A percentile compares a stretch with the other conserved stretches of the same genome.
phyloP scores from a whole-genome alignment of 2,888 invertebrate genomes.

The Machimus atricapillus region DNA sequence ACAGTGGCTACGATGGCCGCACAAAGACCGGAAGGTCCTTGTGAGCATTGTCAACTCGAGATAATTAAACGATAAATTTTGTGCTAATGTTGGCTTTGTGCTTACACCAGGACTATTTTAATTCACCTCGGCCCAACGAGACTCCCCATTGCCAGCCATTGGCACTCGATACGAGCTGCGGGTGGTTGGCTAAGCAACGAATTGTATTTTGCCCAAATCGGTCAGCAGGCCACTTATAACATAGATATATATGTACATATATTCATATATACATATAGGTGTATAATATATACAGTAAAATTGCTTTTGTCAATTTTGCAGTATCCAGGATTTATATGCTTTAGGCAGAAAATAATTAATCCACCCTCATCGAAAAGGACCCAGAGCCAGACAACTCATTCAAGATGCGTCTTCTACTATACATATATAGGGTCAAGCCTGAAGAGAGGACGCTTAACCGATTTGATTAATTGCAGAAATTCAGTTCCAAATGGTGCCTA shows the following conservation, averaged over 20 bases:
- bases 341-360: conserved; percentile 39
- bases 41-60: conserved; percentile 24
- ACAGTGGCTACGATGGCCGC: not conserved
- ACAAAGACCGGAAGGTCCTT: not conserved
- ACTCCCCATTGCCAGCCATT: not conserved
- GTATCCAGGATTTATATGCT: conserved; percentile 35
- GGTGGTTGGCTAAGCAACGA: not conserved
- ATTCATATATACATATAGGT: not conserved
- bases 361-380: not conserved
- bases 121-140: not conserved
- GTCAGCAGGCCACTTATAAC: not conserved
- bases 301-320: conserved; percentile 42
- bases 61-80: conserved; percentile 39
- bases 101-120: conserved; percentile 35
- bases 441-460: not conserved
- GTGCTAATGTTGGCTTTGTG: conserved; percentile 31
- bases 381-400: not conserved
- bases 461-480: conserved; percentile 32
- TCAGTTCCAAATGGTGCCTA: not conserved
- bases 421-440: not conserved
- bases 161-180: not conserved
- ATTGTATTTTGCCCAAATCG: not conserved
- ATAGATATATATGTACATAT: too few species aligned
- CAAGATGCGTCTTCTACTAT: not conserved
- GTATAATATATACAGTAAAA: not conserved